Evolutionary conservation across 2,888 invertebrate species (phyloP).

Genomic region (Pimpla rufipes): DNA sequence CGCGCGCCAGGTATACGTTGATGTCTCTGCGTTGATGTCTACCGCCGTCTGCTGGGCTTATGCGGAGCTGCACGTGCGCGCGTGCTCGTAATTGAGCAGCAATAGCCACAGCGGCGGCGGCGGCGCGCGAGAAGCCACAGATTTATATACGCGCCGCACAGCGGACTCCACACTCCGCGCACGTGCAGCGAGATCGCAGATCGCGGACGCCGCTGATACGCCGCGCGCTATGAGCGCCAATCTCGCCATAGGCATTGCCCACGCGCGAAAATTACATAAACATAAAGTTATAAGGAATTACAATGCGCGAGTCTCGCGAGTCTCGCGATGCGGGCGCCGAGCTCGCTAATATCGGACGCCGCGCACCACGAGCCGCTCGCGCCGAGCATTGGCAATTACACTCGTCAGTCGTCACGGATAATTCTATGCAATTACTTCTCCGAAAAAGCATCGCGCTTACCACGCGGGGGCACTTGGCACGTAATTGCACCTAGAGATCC

Average conservation of each 20-base stretch:
- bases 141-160: too few species aligned
- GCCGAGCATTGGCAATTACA: constrained; percentile 43
- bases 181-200: too few species aligned
- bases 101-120: neutral
- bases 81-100: constrained; percentile 48
- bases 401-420: constrained; percentile 42
- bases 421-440: constrained; percentile 27
- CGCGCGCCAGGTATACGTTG: neutral
- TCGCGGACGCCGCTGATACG: too few species aligned
- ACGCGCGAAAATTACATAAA: constrained; percentile 64
- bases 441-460: constrained; percentile 37
- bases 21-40: neutral
- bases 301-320: constrained; percentile 39
- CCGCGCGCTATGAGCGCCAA: too few species aligned
- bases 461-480: neutral
- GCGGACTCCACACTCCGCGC: too few species aligned
- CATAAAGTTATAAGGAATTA: constrained; percentile 56
- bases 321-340: neutral
- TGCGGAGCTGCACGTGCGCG: constrained; percentile 41
- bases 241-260: constrained; percentile 60
- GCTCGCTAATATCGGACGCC: constrained; percentile 22
- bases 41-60: neutral
- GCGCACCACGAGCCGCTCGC: too few species aligned
- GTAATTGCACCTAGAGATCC: constrained; percentile 28
- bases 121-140: too few species aligned